Conservation (phyloP, 2,113 vertebrate genomes). For the Gallinago jamesoni region DNA sequence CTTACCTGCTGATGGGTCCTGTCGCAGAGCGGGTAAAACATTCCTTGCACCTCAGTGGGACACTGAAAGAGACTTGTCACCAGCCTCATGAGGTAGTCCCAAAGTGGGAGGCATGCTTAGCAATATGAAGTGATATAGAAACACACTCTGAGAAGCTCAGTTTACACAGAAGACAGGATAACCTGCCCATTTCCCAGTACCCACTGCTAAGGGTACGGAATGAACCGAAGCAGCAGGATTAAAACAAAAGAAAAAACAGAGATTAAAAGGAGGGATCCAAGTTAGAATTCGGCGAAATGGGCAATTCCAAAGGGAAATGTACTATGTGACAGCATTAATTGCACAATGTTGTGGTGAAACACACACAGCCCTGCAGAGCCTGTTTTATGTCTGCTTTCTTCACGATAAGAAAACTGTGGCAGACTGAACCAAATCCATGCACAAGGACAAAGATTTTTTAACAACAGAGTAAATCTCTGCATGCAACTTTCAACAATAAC, state of each 20-base stretch:
- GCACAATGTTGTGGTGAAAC: background rate
- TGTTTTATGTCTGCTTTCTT: background rate
- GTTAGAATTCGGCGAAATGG: background rate
- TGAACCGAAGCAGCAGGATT: background rate
- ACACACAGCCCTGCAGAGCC: background rate
- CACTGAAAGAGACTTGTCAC: background rate
- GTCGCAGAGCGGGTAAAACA: background rate
- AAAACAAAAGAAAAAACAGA: background rate
- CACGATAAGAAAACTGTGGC: background rate
- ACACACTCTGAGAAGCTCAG: background rate
- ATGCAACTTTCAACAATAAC: conserved; percentile 6
- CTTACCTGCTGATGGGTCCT: background rate
- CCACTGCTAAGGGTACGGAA: background rate
- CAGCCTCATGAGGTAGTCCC: background rate
- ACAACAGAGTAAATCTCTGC: background rate
- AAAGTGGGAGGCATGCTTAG: background rate
- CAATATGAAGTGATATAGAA: background rate
- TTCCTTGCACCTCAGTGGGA: background rate
- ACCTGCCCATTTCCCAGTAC: background rate
- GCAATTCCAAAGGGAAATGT: background rate
- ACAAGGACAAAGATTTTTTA: background rate
- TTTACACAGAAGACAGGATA: background rate
- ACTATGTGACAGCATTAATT: background rate
- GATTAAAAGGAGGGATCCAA: background rate
- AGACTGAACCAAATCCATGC: background rate